Evolutionary conservation across 2,113 vertebrate species (phyloP).

Genomic region (Syngnathoides biaculeatus): DNA sequence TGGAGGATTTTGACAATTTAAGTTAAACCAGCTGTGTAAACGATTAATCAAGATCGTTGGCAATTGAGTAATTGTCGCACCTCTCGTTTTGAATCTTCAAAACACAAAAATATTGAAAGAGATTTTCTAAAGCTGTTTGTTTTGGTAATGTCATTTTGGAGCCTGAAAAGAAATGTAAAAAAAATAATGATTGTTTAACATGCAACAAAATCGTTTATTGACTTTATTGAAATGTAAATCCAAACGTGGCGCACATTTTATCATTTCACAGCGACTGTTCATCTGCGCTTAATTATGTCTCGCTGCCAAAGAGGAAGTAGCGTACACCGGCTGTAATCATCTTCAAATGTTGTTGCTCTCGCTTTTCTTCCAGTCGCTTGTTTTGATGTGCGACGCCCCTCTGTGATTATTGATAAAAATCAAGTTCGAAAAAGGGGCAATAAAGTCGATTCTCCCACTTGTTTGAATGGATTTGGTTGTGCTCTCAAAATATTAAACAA

Average conservation of each 20-base stretch:
- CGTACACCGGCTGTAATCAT: slow-evolving; percentile 24
- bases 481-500: neutral
- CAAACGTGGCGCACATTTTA: slow-evolving; percentile 21
- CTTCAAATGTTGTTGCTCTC: slow-evolving; percentile 4
- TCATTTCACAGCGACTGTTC: slow-evolving; percentile 26
- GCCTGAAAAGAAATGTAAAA: too few relatives aligned
- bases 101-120: too few relatives aligned
- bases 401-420: slow-evolving; percentile 36
- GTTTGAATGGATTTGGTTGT: neutral
- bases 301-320: slow-evolving; percentile 23
- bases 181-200: too few relatives aligned
- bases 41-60: too few relatives aligned
- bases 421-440: slow-evolving; percentile 34
- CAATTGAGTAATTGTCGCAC: too few relatives aligned
- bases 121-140: too few relatives aligned
- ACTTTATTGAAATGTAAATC: neutral
- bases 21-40: too few relatives aligned
- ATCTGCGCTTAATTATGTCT: slow-evolving; percentile 17
- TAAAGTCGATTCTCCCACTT: slow-evolving; percentile 30
- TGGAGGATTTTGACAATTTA: too few relatives aligned
- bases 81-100: too few relatives aligned
- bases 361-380: slow-evolving; percentile 26
- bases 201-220: too few relatives aligned
- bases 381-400: slow-evolving; percentile 26
- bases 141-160: too few relatives aligned